These are phyloP conservation scores for Dynastes tityus DNA, from an alignment of 2,888 invertebrate genomes.

Conservation along the genomic window DNA sequence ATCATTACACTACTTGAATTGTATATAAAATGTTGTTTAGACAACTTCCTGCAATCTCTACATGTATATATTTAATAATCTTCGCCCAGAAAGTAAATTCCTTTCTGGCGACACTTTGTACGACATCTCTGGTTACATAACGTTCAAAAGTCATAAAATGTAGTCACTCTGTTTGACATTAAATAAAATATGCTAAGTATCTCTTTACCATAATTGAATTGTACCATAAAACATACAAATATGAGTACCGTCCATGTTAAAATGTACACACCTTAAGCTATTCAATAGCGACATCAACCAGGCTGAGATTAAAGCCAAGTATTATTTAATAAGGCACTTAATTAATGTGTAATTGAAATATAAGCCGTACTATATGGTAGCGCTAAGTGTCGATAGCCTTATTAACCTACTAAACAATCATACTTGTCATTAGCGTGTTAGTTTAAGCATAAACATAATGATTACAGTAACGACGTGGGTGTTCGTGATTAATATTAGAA, in stretches of 20 bases:
- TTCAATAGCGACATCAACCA: not conserved
- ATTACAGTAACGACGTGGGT: conserved; percentile 16
- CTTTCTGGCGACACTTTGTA: too few species aligned
- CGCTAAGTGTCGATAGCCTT: not conserved
- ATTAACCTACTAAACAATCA: not conserved
- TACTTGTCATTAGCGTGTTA: not conserved
- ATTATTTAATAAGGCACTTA: not conserved
- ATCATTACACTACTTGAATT: too few species aligned
- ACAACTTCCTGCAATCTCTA: too few species aligned
- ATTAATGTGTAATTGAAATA: conserved; percentile 2
- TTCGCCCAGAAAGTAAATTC: too few species aligned
- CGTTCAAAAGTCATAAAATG: too few species aligned
- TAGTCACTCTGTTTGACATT: too few species aligned
- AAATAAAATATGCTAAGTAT: too few species aligned
- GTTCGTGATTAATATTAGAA: conserved; percentile 21
- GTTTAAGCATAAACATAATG: not conserved
- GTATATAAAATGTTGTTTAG: too few species aligned
- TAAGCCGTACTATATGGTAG: not conserved
- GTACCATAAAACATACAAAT: too few species aligned
- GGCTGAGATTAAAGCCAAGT: not conserved
- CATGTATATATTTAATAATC: too few species aligned
- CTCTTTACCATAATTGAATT: too few species aligned
- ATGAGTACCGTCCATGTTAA: not conserved
- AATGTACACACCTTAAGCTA: not conserved
- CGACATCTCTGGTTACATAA: too few species aligned